These are phyloP conservation scores for Amphimallon solstitiale DNA, from an alignment of 2,888 invertebrate species.

Conservation along the genomic window DNA sequence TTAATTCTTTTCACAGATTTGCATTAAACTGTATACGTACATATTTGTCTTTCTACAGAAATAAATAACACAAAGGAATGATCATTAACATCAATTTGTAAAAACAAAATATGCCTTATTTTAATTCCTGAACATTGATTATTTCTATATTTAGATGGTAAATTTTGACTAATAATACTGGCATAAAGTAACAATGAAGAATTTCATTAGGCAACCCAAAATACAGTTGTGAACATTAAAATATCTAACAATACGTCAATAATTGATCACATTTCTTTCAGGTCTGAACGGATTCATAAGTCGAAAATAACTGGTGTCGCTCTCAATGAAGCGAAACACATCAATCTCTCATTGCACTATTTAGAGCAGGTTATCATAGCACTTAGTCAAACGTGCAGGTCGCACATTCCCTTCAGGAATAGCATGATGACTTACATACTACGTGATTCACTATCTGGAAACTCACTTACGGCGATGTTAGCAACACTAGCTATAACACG, in stretches of 20 bases:
- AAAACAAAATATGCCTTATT: no score
- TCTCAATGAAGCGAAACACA: constrained; percentile 66
- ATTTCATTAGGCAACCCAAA: not conserved
- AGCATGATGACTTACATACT: constrained; percentile 67
- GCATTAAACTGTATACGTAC: no score
- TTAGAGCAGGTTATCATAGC: constrained; percentile 66
- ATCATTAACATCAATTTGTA: no score
- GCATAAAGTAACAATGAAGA: no score
- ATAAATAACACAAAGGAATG: no score
- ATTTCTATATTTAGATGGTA: no score
- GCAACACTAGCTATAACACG: constrained; percentile 60
- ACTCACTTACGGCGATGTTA: constrained; percentile 67
- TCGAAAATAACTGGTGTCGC: constrained; percentile 63
- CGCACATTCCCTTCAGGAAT: constrained; percentile 65
- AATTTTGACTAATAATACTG: no score
- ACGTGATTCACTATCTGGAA: constrained; percentile 67
- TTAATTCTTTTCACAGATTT: no score
- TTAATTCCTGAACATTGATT: no score
- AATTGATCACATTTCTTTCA: no score
- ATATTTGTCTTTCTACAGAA: no score
- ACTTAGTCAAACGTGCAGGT: constrained; percentile 57
- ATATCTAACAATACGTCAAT: no score
- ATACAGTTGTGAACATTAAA: not conserved
- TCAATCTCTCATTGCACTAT: constrained; percentile 68
- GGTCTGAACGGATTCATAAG: constrained; percentile 66